A percentile compares a stretch with the other conserved stretches of the same genome.
These are phyloP conservation scores for Mycalesis mineus DNA, from an alignment of 2,888 invertebrate genomes.

Conservation along the genomic window DNA sequence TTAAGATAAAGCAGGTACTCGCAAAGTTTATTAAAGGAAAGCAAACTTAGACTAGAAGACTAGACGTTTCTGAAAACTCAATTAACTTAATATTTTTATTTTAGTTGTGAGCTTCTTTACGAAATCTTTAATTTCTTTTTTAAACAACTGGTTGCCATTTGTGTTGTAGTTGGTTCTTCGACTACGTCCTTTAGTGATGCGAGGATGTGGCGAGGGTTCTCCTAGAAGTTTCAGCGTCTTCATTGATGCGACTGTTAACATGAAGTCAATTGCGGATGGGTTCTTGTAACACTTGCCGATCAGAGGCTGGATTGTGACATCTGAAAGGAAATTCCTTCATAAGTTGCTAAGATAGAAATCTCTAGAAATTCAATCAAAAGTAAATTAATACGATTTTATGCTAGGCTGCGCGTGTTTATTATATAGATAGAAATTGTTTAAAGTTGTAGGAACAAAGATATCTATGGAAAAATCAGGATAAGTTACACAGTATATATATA, in stretches of 20 bases:
- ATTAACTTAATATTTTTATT: not conserved
- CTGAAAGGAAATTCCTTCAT: slow-evolving; percentile 37
- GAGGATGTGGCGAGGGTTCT: slow-evolving; percentile 23
- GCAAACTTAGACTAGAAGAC: not conserved
- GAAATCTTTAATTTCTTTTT: slow-evolving; percentile 22
- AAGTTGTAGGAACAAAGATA: too few species aligned
- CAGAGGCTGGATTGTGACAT: slow-evolving; percentile 54
- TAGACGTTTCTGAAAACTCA: not conserved
- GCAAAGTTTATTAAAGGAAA: not conserved
- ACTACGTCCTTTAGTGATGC: not conserved
- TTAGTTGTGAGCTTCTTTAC: slow-evolving; percentile 10
- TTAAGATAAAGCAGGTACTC: not conserved
- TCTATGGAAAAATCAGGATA: too few species aligned
- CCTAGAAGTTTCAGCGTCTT: slow-evolving; percentile 50
- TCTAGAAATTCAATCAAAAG: too few species aligned
- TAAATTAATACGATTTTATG: too few species aligned
- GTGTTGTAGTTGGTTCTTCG: slow-evolving; percentile 8
- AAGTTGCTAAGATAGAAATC: too few species aligned
- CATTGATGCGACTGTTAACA: slow-evolving; percentile 52
- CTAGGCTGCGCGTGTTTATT: too few species aligned
- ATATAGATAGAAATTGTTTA: too few species aligned
- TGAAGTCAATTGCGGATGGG: slow-evolving; percentile 45
- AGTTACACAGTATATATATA: too few species aligned
- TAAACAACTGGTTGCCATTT: slow-evolving; percentile 15
- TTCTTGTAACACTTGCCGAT: slow-evolving; percentile 48